Evolutionary conservation across 2,888 invertebrate genomes (phyloP).

Genomic region (Drosophila falleni): DNA sequence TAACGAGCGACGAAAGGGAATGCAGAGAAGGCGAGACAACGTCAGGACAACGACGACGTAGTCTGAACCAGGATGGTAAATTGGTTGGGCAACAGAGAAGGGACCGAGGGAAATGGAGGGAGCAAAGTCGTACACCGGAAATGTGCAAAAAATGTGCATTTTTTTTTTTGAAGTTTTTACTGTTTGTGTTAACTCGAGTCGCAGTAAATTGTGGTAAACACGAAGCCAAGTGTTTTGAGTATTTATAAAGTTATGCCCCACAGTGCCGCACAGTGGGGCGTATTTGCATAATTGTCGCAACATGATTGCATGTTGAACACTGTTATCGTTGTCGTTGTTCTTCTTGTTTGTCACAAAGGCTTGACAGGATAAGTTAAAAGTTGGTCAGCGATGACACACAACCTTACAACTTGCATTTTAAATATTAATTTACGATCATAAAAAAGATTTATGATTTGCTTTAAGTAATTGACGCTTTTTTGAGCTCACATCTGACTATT

Average conservation of each 20-base stretch:
- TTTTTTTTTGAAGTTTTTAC: constrained; percentile 62
- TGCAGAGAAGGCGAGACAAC: constrained; percentile 4
- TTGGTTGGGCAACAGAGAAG: constrained; percentile 15
- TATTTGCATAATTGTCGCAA: constrained; percentile 76
- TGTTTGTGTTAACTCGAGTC: constrained; percentile 72
- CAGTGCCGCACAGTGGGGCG: constrained; percentile 73
- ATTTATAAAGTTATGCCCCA: constrained; percentile 74
- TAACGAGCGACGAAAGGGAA: not conserved
- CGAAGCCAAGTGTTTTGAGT: constrained; percentile 76
- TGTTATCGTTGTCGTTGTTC: constrained; percentile 6
- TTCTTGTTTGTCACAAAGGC: not conserved
- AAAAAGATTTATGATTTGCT: not conserved
- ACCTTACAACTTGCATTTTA: not conserved
- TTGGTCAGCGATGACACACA: constrained; percentile 1
- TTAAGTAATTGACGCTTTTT: not conserved
- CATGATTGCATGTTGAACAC: constrained; percentile 57
- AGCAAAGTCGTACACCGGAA: constrained; percentile 52
- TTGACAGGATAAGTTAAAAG: not conserved
- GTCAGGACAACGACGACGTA: constrained; percentile 40
- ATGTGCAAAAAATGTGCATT: constrained; percentile 79
- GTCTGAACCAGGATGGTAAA: constrained; percentile 34
- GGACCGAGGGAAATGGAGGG: not conserved
- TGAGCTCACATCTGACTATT: not conserved
- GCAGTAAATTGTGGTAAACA: constrained; percentile 80
- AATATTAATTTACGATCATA: not conserved